Conservation (phyloP, 2,888 invertebrate genomes). For the Therioaphis trifolii region DNA sequence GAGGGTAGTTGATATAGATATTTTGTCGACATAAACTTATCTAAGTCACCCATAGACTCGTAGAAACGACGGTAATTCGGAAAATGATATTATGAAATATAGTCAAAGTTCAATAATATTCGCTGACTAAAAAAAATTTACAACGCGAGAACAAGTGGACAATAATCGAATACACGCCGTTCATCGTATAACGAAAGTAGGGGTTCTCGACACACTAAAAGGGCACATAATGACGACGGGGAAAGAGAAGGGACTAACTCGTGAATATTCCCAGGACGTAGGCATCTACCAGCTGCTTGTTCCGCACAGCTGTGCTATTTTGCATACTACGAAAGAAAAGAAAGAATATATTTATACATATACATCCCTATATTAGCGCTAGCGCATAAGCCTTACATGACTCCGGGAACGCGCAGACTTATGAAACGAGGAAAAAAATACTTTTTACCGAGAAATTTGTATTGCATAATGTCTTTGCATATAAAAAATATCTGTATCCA, state of each 20-base stretch:
- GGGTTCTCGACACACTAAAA: neutral
- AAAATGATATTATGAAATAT: neutral
- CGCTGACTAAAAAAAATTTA: neutral
- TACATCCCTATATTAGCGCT: neutral
- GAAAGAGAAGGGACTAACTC: neutral
- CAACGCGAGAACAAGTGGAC: neutral
- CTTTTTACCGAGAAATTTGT: neutral
- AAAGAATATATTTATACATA: conserved; percentile 13
- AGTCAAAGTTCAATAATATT: neutral
- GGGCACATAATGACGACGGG: conserved; percentile 6
- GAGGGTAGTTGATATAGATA: conserved; percentile 37
- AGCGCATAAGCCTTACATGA: neutral
- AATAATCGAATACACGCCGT: neutral
- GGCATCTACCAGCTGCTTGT: conserved; percentile 51
- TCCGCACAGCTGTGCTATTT: conserved; percentile 60
- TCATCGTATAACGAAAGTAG: neutral
- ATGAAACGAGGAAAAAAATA: neutral
- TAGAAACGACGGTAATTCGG: too few relatives aligned
- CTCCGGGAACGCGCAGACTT: neutral
- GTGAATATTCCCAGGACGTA: conserved; percentile 57
- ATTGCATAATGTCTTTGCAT: neutral
- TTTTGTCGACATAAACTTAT: too few relatives aligned
- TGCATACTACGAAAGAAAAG: conserved; percentile 54
- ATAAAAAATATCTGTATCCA: neutral
- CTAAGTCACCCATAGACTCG: too few relatives aligned